Conservation (phyloP, 2,888 invertebrate species). For the Nasonia oneida region DNA sequence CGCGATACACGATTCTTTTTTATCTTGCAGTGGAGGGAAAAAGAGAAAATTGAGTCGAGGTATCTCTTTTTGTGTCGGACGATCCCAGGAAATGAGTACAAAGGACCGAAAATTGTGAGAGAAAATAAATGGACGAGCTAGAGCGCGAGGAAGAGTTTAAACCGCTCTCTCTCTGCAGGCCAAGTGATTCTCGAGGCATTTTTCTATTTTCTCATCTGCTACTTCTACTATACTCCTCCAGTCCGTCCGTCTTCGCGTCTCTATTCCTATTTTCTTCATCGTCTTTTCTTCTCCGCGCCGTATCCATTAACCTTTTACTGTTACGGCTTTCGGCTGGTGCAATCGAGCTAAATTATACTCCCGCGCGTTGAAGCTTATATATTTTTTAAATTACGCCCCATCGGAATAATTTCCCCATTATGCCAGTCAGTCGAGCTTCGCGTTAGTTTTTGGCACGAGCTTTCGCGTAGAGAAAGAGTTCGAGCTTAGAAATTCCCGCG, state of each 20-base stretch:
- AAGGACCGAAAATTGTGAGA: not conserved
- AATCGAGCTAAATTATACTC: slow-evolving; percentile 33
- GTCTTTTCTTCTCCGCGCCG: not conserved
- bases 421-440: not conserved
- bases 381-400: slow-evolving; percentile 32
- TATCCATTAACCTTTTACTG: slow-evolving; percentile 40
- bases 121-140: not conserved
- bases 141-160: slow-evolving; percentile 33
- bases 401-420: slow-evolving; percentile 43
- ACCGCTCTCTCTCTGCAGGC: not conserved
- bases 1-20: not conserved
- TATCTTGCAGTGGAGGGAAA: not conserved
- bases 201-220: slow-evolving; percentile 23
- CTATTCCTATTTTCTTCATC: slow-evolving; percentile 28
- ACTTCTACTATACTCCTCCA: not conserved
- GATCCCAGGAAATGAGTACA: not conserved
- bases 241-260: slow-evolving; percentile 30
- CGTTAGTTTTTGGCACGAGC: slow-evolving; percentile 7
- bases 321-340: slow-evolving; percentile 13
- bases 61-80: not conserved
- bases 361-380: slow-evolving; percentile 27
- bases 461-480: slow-evolving; percentile 8
- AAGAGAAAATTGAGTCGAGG: not conserved
- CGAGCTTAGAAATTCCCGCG: not conserved
- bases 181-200: slow-evolving; percentile 38